Evolutionary conservation across 2,113 vertebrate genomes (phyloP).

Genomic region (Accipiter cooperii): DNA sequence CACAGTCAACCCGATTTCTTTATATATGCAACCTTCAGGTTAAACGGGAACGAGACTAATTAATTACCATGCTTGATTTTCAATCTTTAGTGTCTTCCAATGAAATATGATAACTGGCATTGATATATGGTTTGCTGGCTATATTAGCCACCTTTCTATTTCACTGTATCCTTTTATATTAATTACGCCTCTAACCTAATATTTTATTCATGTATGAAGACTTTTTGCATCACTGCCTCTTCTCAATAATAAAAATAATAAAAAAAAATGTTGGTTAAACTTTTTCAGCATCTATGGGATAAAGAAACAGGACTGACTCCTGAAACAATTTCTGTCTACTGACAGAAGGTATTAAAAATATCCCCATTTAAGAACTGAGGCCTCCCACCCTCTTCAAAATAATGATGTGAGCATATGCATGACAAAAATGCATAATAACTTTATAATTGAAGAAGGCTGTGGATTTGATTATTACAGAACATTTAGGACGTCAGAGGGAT

Average conservation of each 20-base stretch:
- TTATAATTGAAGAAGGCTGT: neutral
- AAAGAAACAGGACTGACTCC: neutral
- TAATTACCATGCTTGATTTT: conserved; percentile 67
- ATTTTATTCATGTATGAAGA: conserved; percentile 66
- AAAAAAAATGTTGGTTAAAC: neutral
- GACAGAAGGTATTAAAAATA: neutral
- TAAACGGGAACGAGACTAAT: conserved; percentile 54
- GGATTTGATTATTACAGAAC: neutral
- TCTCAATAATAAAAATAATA: conserved; percentile 31
- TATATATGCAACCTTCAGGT: conserved; percentile 58
- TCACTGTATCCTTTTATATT: conserved; percentile 61
- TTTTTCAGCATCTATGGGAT: neutral
- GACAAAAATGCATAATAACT: neutral
- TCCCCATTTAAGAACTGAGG: neutral
- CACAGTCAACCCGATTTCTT: conserved; percentile 34
- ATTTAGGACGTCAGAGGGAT: neutral
- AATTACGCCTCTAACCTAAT: conserved; percentile 54
- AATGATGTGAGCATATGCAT: neutral
- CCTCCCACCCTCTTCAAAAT: neutral
- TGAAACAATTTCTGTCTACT: neutral
- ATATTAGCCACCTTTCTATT: conserved; percentile 61
- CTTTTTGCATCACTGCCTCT: conserved; percentile 41
- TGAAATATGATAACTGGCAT: conserved; percentile 46
- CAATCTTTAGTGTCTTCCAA: conserved; percentile 46
- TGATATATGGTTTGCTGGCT: conserved; percentile 60